Base-by-base conservation (phyloP, 2,113 vertebrate genomes). In the Percina caprodes region DNA sequence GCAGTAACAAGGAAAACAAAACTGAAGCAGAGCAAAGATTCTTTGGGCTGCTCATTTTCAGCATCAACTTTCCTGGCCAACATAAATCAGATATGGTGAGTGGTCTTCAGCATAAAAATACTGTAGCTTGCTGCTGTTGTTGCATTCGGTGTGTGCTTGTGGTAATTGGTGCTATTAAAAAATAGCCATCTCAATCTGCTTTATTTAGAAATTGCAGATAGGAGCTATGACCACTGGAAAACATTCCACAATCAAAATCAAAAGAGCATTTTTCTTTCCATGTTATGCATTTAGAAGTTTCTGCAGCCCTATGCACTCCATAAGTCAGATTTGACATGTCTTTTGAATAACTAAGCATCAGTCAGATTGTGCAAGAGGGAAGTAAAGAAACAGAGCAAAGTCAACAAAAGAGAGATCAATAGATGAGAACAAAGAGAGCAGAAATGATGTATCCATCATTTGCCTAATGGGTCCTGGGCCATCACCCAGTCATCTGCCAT, bases 151-250 rank as follows among this genome's bases (percentile, higher is more conserved):
- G 46, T 56, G 68, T 15, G 24, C 49, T 19, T 56, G 18, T 55
- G 13, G 51, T 26, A 66, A 66, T 3, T 69, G 30, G 18, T 46
- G 46, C n/a, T 0, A 60, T 42, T 2, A 42, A 42, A 42, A 42
- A 39, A 76, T 7, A 1, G 6, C 6, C 16, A 51, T 60, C 55
- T 51, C 51, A 30, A 39, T 68, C 0, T 1, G 23, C 19, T 66
- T 59, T 13, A 65, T 42, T 74, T 51, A 16, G 23, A 59, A 48
- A 58, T 16, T 48, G 59, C n/a, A 65, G 73, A 65, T 58, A 63
- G 66, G 16, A 48, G 26, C 39, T 70, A 4, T 9, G 1, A 33
- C 19, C 16, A 4, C 6, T 45, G 58, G 42, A 67, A 49, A 49
- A 49, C 3, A 2, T 56, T 56, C 21, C 16, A 55, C 0, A 2